Percentiles rank a stretch among this genome's conserved stretches.
Conservation (phyloP, 2,797 vertebrate genomes). For the Semotilus atromaculatus region DNA sequence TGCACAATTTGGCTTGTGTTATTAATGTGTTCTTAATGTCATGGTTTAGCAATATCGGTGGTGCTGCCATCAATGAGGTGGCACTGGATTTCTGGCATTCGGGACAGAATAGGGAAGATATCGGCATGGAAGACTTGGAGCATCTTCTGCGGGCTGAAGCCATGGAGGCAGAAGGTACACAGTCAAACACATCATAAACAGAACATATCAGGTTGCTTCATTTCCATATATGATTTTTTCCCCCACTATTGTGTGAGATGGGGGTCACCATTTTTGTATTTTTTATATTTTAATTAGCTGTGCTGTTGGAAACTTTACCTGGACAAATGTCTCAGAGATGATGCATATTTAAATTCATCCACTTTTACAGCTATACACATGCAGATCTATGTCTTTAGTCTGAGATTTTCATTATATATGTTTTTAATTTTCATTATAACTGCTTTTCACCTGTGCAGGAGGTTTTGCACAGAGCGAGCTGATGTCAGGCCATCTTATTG, state of each 20-base stretch:
- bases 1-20: not conserved
- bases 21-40: not conserved
- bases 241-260: not conserved
- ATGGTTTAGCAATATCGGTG: slow-evolving; percentile 86
- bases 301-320: not conserved
- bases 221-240: not conserved
- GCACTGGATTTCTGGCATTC: slow-evolving; percentile 90
- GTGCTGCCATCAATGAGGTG: slow-evolving; percentile 86
- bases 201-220: not conserved
- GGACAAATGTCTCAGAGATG: not conserved
- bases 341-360: not conserved
- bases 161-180: slow-evolving; percentile 82
- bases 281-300: not conserved
- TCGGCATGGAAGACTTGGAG: slow-evolving; percentile 88
- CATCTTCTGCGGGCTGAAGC: slow-evolving; percentile 83
- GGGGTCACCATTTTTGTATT: not conserved
- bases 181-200: not conserved
- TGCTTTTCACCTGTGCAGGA: slow-evolving; percentile 62
- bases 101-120: slow-evolving; percentile 88
- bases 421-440: too few species aligned
- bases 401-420: not conserved
- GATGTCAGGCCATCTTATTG: slow-evolving; percentile 86
- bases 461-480: slow-evolving; percentile 85
- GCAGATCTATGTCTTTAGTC: not conserved
- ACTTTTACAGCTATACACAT: not conserved